Evolutionary conservation across 2,113 vertebrate species (phyloP).

Genomic region (Gyps fulvus): DNA sequence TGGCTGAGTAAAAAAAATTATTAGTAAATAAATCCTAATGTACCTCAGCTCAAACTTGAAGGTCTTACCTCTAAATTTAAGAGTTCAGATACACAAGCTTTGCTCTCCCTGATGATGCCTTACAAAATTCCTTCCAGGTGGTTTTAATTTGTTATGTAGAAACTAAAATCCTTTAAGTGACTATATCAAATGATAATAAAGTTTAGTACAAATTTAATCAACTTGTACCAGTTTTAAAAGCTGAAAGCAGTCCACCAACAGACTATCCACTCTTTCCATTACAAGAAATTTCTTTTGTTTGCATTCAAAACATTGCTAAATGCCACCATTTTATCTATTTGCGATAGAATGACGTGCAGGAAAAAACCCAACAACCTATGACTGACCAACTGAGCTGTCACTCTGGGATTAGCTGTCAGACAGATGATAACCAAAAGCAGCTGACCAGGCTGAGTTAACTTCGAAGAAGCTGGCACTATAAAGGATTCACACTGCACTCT

Average conservation of each 20-base stretch:
- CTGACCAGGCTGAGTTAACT: background rate
- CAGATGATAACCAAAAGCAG: conserved; percentile 3
- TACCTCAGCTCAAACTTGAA: background rate
- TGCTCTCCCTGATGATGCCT: background rate
- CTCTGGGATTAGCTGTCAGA: background rate
- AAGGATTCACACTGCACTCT: background rate
- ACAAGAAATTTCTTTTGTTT: background rate
- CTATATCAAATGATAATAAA: background rate
- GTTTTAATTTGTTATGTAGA: background rate
- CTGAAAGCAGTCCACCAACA: background rate
- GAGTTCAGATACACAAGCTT: background rate
- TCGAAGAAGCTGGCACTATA: background rate
- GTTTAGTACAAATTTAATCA: background rate
- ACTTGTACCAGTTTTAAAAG: background rate
- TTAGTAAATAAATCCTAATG: background rate
- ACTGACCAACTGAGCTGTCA: background rate
- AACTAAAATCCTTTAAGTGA: background rate
- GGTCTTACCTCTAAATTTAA: background rate
- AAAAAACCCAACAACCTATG: background rate
- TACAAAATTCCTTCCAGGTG: background rate
- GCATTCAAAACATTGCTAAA: background rate
- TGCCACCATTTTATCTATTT: background rate
- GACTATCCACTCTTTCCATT: background rate
- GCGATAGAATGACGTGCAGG: background rate
- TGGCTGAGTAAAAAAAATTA: background rate